Percentiles rank a stretch among this genome's conserved stretches.
phyloP scores from a whole-genome alignment of 2,888 invertebrate genomes.

The Drosophila anceps region DNA sequence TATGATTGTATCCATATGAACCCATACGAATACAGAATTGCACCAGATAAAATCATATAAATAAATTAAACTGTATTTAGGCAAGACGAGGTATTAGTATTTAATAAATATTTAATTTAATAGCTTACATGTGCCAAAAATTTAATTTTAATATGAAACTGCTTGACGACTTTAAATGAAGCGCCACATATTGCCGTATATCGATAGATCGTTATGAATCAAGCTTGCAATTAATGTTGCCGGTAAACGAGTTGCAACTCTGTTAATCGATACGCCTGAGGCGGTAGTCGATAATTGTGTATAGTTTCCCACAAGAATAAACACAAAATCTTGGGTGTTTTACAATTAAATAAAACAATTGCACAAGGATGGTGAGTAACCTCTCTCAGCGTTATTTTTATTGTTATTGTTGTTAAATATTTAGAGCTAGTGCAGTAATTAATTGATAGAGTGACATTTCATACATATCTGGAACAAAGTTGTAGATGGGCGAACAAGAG shows the following conservation, averaged over 20 bases:
- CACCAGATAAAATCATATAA: background rate
- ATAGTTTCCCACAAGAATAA: background rate
- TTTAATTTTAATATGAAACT: background rate
- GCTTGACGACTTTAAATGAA: background rate
- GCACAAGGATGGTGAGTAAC: slow-evolving; percentile 52
- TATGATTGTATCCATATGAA: background rate
- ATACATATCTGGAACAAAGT: slow-evolving; percentile 64
- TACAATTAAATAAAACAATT: slow-evolving; percentile 20
- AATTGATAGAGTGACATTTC: slow-evolving; percentile 60
- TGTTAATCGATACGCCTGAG: slow-evolving; percentile 9
- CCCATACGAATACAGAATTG: background rate
- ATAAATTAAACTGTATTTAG: background rate
- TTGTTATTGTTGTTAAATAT: slow-evolving; percentile 55
- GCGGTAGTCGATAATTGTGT: slow-evolving; percentile 19
- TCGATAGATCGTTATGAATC: slow-evolving; percentile 3
- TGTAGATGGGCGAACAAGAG: slow-evolving; percentile 29
- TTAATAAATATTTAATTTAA: background rate
- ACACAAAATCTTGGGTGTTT: slow-evolving; percentile 19
- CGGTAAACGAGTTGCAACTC: background rate
- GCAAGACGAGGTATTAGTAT: background rate
- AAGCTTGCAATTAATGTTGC: background rate
- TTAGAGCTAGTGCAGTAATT: slow-evolving; percentile 53
- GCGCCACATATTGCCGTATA: slow-evolving; percentile 6
- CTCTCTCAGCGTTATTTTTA: slow-evolving; percentile 45
- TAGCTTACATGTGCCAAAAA: too few species aligned